Evolutionary conservation across 2,113 vertebrate species (phyloP).

Genomic region (Gobio gobio): DNA sequence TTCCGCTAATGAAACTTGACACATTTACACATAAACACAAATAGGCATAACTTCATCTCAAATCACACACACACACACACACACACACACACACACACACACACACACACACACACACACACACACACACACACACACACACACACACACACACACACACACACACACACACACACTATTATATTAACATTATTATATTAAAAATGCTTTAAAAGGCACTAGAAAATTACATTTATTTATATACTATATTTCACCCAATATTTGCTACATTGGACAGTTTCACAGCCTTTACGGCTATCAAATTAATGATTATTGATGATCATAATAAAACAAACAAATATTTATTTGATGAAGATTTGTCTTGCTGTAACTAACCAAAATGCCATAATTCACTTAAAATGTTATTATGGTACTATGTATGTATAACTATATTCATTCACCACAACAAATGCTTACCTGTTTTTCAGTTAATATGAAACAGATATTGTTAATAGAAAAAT

Average conservation of each 20-base stretch:
- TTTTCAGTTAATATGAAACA: neutral
- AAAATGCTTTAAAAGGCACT: neutral
- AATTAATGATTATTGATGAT: neutral
- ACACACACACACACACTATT: too few species aligned
- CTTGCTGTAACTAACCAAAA: neutral
- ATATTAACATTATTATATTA: neutral
- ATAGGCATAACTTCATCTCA: neutral
- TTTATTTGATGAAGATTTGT: neutral
- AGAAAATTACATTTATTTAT: neutral
- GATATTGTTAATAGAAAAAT: neutral
- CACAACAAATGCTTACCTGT: neutral
- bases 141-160: too few species aligned
- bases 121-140: too few species aligned
- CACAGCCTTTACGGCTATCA: neutral
- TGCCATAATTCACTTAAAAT: neutral
- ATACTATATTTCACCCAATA: neutral
- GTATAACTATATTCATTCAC: neutral
- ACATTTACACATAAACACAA: conserved; percentile 34
- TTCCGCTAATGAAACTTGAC: conserved; percentile 65
- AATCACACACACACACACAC: too few species aligned
- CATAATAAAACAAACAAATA: neutral
- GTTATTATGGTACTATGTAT: neutral
- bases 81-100: too few species aligned
- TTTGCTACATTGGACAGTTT: neutral
- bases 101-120: too few species aligned